Base-by-base conservation (phyloP, 1,140 invertebrate species). In the Eupristina koningsbergeri region DNA sequence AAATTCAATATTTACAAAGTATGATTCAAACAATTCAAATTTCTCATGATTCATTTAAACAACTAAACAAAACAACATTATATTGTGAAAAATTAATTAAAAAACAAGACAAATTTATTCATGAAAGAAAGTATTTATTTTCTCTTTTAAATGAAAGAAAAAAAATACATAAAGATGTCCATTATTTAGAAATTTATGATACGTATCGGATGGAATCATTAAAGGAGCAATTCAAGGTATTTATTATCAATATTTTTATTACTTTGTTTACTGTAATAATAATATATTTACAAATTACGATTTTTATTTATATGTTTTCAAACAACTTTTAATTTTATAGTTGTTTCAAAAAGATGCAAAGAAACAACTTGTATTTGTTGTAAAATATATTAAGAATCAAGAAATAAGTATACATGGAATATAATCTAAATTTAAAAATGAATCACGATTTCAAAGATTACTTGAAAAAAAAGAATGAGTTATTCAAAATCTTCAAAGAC, bases 1-100 rank as follows among this genome's bases (percentile, higher is more conserved):
- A 92, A 89, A 88, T 92, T 58, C 90, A 93, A 64, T 88, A 92
- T 81, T 82, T 93, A 26, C 92, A 93, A 85, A 93, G 91, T 83
- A 86, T 86, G 26, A 67, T 93, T 67, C 91, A 90, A 61, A 92
- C 93, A 6, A 89, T 93, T 34, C 92, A 93, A 87, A 88, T 93
- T 45, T 93, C 93, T 26, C 89, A 92, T 75, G 93, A 94, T 80
- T 93, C 93, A 5, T 92, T 93, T 13, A 93, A 93, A 77, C 93
- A 94, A 85, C 87, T 94, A 45, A 92, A 89, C n/a, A 94, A 94
- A 87, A 93, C 93, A 1, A 93, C 94, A 87, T 87, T 86, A 31
- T 94, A 94, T 86, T 93, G 93, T 41, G 91, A 93, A 85, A 92
- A 94, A 85, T 88, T 94, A n/a, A 91, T 94, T 3, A 85, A 84